A percentile compares a stretch with the other conserved stretches of the same genome.
Evolutionary conservation across 2,797 vertebrate genomes (phyloP).

Genomic region (Prionace glauca): DNA sequence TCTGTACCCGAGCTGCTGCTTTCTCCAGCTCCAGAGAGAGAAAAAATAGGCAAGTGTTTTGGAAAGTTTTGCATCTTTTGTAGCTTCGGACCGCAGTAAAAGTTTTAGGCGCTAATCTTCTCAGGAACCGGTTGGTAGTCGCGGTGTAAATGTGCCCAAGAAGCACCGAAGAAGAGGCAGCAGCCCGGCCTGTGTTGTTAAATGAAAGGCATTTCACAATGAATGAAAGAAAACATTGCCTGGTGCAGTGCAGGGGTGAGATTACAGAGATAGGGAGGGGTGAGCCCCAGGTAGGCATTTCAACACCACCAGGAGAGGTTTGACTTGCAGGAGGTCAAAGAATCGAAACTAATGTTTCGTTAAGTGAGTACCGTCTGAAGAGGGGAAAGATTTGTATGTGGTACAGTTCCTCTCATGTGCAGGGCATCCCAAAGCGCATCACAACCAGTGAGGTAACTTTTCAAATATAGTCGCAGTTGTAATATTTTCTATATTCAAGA

Average conservation of each 20-base stretch:
- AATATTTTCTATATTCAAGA: background rate
- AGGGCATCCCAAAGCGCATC: background rate
- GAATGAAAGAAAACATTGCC: background rate
- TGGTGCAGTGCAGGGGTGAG: background rate
- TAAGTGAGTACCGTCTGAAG: background rate
- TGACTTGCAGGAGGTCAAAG: background rate
- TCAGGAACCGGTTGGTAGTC: background rate
- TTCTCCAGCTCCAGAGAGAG: background rate
- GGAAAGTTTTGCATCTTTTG: background rate
- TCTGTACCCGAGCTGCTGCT: background rate
- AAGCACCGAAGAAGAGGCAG: too few relatives aligned
- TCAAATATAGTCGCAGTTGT: background rate
- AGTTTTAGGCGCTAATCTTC: background rate
- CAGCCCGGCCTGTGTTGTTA: background rate
- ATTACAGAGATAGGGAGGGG: background rate
- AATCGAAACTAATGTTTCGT: background rate
- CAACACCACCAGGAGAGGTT: background rate
- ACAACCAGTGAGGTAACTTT: background rate
- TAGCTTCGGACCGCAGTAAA: background rate
- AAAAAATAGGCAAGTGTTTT: background rate
- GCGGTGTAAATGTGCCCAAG: background rate
- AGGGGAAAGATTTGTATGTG: background rate
- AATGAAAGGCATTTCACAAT: background rate
- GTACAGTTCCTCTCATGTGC: background rate
- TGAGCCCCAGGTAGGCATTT: background rate